Conservation (phyloP, 2,888 invertebrate genomes). For the Polyommatus icarus region DNA sequence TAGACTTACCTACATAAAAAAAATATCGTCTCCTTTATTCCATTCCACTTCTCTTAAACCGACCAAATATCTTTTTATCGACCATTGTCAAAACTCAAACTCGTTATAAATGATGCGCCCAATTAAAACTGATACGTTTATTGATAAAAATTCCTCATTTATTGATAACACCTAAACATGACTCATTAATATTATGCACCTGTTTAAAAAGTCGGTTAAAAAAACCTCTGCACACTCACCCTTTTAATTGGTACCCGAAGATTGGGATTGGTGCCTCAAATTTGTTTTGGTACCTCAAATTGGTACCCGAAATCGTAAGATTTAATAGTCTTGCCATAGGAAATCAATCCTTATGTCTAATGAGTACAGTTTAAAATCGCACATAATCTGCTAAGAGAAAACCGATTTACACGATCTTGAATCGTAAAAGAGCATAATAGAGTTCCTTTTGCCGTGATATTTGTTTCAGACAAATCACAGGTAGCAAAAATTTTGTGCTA, state of each 20-base stretch:
- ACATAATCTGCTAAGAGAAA: background rate
- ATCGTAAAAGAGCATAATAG: background rate
- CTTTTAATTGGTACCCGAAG: constrained; percentile 22
- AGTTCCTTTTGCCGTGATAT: background rate
- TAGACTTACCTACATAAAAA: background rate
- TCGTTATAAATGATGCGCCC: background rate
- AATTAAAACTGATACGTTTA: constrained; percentile 24
- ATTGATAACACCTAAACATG: background rate
- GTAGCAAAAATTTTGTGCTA: background rate
- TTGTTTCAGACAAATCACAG: background rate
- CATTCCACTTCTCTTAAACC: background rate
- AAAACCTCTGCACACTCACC: constrained; percentile 22
- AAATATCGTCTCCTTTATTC: background rate
- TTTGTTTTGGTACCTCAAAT: no score
- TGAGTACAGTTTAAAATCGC: background rate
- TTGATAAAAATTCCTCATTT: constrained; percentile 21
- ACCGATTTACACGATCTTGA: background rate
- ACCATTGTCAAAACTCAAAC: background rate
- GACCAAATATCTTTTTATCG: background rate
- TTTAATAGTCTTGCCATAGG: background rate
- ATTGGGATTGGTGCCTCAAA: no score
- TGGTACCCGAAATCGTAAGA: background rate
- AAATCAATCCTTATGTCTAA: background rate
- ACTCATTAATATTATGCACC: constrained; percentile 25
- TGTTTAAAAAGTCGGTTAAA: constrained; percentile 4